Evolutionary conservation across 1,140 invertebrate species (phyloP), one percentile per base, ranked within the genome.

Genomic region (Microvelia longipes): DNA sequence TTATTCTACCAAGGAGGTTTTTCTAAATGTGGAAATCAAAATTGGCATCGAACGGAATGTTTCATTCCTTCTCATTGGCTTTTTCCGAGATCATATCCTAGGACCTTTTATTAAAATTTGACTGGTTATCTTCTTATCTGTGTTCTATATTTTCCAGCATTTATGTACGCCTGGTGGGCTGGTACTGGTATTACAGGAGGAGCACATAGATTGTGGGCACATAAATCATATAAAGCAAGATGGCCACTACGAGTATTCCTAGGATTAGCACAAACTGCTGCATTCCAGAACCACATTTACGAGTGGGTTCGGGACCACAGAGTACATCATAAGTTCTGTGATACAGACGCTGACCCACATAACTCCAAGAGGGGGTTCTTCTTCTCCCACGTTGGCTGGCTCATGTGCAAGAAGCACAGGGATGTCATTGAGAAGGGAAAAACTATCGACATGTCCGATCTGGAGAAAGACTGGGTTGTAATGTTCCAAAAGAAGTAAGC

Each of bases 301-400:
- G 87, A 89, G 76, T 89, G 88, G 88, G 87, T 87, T 0, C 82
- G 87, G 64, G 92, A 96, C 78, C 93, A 96, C 77, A 83, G 93
- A 72, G 90, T 93, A 0, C 93, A 96, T 78, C 93, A 96, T 76
- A 95, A 95, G 79, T 95, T 88, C 78, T 90, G 90, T 0, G 93
- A 96, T 76, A 94, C 92, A 0, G 87, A 94, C 77, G 93, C 92
- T 0, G 93, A 96, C 79, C 93, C 93, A 0, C 92, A 95, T 77
- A 94, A 94, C 84, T 69, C 71, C 15, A 64, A 68, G 50, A 60
- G 70, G 1, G 87, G 87, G 15, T 94, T 96, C 79, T 95, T 96
- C 82, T 96, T 96, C 78, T 87, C 92, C 0, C 94, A 97, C 77
- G 88, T 96, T 74, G 93, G 93, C 1, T 97, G 94, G 94, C 80